A percentile compares a stretch with the other conserved stretches of the same genome.
Evolutionary conservation across 2,113 vertebrate species (phyloP).

Genomic region (Catharus minimus): DNA sequence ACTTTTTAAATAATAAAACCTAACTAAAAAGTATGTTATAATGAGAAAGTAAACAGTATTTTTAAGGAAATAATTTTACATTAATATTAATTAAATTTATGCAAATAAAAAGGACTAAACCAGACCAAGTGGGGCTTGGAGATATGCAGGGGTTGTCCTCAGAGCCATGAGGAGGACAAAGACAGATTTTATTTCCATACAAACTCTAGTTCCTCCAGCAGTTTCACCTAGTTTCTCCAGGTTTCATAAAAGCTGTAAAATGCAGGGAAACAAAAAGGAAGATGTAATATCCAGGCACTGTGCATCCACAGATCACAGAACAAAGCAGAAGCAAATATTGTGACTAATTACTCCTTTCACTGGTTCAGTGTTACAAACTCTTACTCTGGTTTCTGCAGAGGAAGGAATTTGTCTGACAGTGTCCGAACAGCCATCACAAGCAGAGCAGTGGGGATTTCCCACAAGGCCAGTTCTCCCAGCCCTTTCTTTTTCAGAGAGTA

Average conservation of each 20-base stretch:
- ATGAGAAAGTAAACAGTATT: too few relatives aligned
- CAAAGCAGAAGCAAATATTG: background rate
- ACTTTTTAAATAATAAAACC: too few relatives aligned
- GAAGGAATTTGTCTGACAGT: background rate
- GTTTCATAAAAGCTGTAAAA: background rate
- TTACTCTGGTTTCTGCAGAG: background rate
- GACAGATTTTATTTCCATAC: background rate
- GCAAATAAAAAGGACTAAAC: too few relatives aligned
- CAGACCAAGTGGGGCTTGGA: background rate
- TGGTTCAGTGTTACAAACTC: background rate
- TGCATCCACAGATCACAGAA: background rate
- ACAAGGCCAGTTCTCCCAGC: background rate
- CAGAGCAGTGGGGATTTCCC: background rate
- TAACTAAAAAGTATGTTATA: too few relatives aligned
- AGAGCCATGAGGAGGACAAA: background rate
- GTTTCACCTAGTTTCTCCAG: background rate
- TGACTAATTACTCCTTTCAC: background rate
- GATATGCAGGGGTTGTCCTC: background rate
- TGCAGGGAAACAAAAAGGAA: background rate
- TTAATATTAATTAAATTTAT: too few relatives aligned
- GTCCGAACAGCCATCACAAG: background rate
- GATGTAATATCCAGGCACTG: background rate
- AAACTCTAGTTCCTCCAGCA: background rate
- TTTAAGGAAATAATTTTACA: too few relatives aligned
- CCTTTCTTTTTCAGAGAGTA: background rate